Percentiles rank a stretch among this genome's conserved stretches.
These are phyloP conservation scores for Triplophysa yarkandensis DNA, from an alignment of 2,797 vertebrate genomes.

Conservation along the genomic window DNA sequence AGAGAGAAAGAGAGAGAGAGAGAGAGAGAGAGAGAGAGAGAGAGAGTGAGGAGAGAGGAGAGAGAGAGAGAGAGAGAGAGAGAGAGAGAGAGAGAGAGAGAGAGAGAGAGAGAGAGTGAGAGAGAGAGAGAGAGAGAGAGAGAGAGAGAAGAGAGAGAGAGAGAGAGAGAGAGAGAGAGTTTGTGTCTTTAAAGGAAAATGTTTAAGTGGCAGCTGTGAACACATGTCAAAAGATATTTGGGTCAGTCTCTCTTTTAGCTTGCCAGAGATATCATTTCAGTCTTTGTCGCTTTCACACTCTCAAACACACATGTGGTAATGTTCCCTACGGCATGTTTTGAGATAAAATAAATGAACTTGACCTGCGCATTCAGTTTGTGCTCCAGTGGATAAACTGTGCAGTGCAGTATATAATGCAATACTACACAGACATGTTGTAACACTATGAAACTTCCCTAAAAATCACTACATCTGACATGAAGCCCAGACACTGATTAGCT, in stretches of 20 bases:
- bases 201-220: slow-evolving; percentile 66
- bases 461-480: no score
- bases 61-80: slow-evolving; percentile 7
- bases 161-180: slow-evolving; percentile 38
- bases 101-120: no score
- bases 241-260: slow-evolving; percentile 56
- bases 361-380: slow-evolving; percentile 3
- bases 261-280: slow-evolving; percentile 36
- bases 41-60: slow-evolving; percentile 22
- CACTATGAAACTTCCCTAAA: no score
- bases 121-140: no score
- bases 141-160: slow-evolving; percentile 11
- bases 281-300: slow-evolving; percentile 27
- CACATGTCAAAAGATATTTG: slow-evolving; percentile 62
- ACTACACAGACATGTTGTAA: slow-evolving; percentile 1
- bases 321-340: slow-evolving; percentile 13
- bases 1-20: no score
- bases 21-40: slow-evolving; percentile 5
- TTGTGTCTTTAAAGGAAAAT: slow-evolving; percentile 56
- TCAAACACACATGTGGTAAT: slow-evolving; percentile 8
- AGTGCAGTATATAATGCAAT: neutral
- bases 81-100: neutral
- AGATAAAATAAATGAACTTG: slow-evolving; percentile 28
- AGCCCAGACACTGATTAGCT: no score
- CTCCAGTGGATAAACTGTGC: neutral